Conservation (phyloP, 2,797 vertebrate species). For the Myiotriccus ornatus region DNA sequence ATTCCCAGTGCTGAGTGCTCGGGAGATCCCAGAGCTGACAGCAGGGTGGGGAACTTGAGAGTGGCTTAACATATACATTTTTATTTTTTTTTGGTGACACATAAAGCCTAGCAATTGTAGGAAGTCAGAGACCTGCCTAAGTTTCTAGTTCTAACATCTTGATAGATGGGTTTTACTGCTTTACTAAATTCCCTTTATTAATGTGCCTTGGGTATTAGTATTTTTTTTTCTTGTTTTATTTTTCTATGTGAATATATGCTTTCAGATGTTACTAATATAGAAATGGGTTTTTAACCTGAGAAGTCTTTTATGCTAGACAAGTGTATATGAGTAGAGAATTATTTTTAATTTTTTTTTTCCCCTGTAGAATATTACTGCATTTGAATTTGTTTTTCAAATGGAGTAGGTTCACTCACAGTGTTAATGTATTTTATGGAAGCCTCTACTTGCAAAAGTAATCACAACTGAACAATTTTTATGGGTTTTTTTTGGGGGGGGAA, state of each 20-base stretch:
- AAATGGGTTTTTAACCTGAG: not conserved
- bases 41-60: not conserved
- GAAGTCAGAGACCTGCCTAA: not conserved
- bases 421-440: not conserved
- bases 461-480: not conserved
- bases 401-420: not conserved
- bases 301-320: not conserved
- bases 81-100: no score
- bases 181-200: not conserved
- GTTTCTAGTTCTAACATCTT: not conserved
- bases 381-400: not conserved
- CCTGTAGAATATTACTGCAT: not conserved
- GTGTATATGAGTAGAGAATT: not conserved
- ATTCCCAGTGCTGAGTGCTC: not conserved
- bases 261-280: not conserved
- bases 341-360: slow-evolving; percentile 6
- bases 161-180: not conserved
- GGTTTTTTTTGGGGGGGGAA: not conserved
- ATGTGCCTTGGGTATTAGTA: not conserved
- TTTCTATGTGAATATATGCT: not conserved
- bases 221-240: not conserved
- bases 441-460: not conserved
- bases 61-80: not conserved
- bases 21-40: not conserved
- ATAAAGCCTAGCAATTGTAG: not conserved